Evolutionary conservation across 2,113 vertebrate genomes (phyloP), one percentile per base, ranked within the genome.

Genomic region (Cyprinodon brontotheroides): DNA sequence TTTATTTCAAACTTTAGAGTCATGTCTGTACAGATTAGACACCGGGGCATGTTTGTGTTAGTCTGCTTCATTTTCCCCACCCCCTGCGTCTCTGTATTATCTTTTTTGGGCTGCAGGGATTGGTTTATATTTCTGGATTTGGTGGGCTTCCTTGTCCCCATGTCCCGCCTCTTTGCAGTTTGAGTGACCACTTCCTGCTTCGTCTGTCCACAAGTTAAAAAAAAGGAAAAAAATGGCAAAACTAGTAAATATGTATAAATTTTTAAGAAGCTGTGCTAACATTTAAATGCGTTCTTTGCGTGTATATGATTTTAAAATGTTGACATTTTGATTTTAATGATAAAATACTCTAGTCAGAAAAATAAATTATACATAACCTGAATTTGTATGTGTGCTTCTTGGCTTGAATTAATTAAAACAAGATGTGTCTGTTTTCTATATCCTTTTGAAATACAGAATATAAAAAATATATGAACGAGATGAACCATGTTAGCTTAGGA

Each of bases 301-400:
- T 94, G 96, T 98, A 95, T 95, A 96, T 96, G 96, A 97, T 97
- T 96, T 96, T 96, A 96, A 96, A 92, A 89, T 95, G 95, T 96
- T 96, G 96, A 96, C 94, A 95, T 96, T 94, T 96, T 96, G 97
- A 96, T 97, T 97, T 97, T 96, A 98, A 96, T 94, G 89, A 93
- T 67, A 96, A 95, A 96, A 94, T 89, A 93, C 94, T 97, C 92
- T 94, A 95, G 81, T 92, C 85, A 93, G 92, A 94, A 90, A 95
- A 92, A 94, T 96, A 96, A 96, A 96, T 95, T 95, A 89, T 91
- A 87, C 92, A 93, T 92, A 91, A 90, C 82, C 86, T 89, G 89
- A 89, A 83, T 41, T 41, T 43, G 65, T 82, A 20, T 65, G n/a
- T 76, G 1, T 73, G 11, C 12, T 22, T 63, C 3, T 61, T 61